These are phyloP conservation scores for Apoderus coryli DNA, from an alignment of 2,888 invertebrate genomes.

Conservation along the genomic window DNA sequence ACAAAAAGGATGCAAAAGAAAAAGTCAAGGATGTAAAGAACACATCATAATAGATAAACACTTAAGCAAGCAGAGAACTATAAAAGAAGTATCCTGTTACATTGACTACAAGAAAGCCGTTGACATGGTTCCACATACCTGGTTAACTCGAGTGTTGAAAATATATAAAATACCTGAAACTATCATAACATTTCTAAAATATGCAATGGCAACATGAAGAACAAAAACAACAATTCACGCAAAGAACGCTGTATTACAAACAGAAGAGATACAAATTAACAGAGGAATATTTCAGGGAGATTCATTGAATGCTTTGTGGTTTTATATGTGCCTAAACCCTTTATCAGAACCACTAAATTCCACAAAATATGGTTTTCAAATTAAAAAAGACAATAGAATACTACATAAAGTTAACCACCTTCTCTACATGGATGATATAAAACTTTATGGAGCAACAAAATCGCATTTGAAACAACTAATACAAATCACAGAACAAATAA, in stretches of 20 bases:
- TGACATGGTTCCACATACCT: slow-evolving; percentile 3
- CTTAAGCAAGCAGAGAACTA: not conserved
- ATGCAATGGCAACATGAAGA: no score
- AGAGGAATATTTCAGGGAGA: slow-evolving; percentile 7
- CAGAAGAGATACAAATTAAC: not conserved
- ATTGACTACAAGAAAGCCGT: slow-evolving; percentile 5
- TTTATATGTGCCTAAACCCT: slow-evolving; percentile 2
- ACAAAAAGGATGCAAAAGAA: slow-evolving; percentile 5
- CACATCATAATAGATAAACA: slow-evolving; percentile 6
- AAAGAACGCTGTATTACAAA: no score
- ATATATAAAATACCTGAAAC: slow-evolving; percentile 1
- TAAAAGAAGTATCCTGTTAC: slow-evolving; percentile 1
- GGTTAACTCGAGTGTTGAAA: slow-evolving; percentile 4
- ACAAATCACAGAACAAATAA: not conserved
- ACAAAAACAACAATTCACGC: no score
- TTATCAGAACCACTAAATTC: not conserved
- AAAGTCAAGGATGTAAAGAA: slow-evolving; percentile 6
- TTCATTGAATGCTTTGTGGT: slow-evolving; percentile 2
- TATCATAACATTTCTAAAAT: not conserved
- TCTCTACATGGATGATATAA: slow-evolving; percentile 5
- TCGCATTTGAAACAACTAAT: not conserved
- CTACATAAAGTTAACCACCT: not conserved
- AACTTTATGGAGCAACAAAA: slow-evolving; percentile 1
- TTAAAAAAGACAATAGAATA: not conserved
- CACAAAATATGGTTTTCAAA: not conserved